Percentiles rank a stretch among this genome's conserved stretches.
These are phyloP conservation scores for Pseudocheirus occidentalis DNA, from an alignment of 2,797 vertebrate species.

Conservation along the genomic window DNA sequence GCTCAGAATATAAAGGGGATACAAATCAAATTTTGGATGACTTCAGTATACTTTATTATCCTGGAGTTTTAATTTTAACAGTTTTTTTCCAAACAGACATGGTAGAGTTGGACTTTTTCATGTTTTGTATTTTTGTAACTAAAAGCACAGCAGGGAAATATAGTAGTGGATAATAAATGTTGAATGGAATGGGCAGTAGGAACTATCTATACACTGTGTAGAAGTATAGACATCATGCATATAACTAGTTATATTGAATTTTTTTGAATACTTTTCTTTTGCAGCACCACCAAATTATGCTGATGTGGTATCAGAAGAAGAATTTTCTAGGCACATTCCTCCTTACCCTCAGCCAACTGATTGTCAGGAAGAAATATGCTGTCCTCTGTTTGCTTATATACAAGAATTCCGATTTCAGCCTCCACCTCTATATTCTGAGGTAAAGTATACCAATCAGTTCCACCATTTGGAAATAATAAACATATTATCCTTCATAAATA, in stretches of 20 bases:
- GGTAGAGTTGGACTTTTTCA: not conserved
- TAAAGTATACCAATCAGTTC: slow-evolving; percentile 70
- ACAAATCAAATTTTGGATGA: slow-evolving; percentile 55
- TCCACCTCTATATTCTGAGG: slow-evolving; percentile 90
- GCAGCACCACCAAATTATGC: slow-evolving; percentile 89
- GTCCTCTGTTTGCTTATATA: slow-evolving; percentile 85
- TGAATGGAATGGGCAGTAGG: not conserved
- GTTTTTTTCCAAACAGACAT: not conserved
- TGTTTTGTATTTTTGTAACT: not conserved
- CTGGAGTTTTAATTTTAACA: not conserved
- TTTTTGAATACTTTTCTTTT: slow-evolving; percentile 53
- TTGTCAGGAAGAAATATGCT: slow-evolving; percentile 82
- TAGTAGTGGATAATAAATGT: not conserved
- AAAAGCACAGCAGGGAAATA: not conserved
- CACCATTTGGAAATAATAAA: not conserved
- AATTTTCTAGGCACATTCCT: slow-evolving; percentile 82
- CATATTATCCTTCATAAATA: not conserved
- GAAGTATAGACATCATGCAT: not conserved
- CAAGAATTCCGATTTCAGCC: slow-evolving; percentile 89
- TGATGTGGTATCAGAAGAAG: slow-evolving; percentile 88
- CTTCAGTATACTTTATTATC: slow-evolving; percentile 35
- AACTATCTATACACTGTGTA: not conserved
- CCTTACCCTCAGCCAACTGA: slow-evolving; percentile 76
- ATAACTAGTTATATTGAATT: not conserved
- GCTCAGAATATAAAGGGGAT: slow-evolving; percentile 36